Percentiles rank a stretch among this genome's conserved stretches.
These are phyloP conservation scores for Galago senegalensis DNA, from an alignment of 2,797 vertebrate species.

Conservation along the genomic window DNA sequence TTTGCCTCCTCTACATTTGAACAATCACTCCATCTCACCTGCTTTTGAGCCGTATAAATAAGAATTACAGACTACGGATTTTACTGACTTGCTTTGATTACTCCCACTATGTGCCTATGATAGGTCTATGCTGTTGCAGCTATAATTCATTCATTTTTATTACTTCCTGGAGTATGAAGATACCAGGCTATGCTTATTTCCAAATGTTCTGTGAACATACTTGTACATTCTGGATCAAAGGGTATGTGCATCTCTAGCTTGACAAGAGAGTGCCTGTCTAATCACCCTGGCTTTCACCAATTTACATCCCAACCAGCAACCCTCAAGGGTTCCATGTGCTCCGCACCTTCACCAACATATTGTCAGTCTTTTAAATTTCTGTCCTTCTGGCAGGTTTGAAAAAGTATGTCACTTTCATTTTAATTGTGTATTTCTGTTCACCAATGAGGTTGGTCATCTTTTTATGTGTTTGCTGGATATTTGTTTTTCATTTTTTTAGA, in stretches of 20 bases:
- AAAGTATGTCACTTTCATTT: neutral
- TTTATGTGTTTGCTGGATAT: neutral
- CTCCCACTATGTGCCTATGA: neutral
- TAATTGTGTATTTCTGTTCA: neutral
- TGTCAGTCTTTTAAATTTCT: neutral
- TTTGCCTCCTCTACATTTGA: neutral
- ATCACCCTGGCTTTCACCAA: neutral
- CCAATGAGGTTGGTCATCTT: neutral
- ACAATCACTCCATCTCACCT: neutral
- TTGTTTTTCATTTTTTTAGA: neutral
- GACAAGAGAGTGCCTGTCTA: neutral
- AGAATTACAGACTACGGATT: accelerated
- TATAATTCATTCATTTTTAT: neutral
- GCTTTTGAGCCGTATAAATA: neutral
- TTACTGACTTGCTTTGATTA: neutral
- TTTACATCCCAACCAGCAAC: no score
- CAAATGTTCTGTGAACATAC: neutral
- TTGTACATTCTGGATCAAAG: neutral
- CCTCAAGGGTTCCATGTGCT: neutral
- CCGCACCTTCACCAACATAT: neutral
- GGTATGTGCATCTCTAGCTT: neutral
- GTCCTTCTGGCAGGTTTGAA: neutral
- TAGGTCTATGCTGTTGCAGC: accelerated
- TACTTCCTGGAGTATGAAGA: no score
- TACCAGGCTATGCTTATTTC: neutral